phyloP scores from a whole-genome alignment of 2,797 vertebrate genomes.

The Sciurus carolinensis region DNA sequence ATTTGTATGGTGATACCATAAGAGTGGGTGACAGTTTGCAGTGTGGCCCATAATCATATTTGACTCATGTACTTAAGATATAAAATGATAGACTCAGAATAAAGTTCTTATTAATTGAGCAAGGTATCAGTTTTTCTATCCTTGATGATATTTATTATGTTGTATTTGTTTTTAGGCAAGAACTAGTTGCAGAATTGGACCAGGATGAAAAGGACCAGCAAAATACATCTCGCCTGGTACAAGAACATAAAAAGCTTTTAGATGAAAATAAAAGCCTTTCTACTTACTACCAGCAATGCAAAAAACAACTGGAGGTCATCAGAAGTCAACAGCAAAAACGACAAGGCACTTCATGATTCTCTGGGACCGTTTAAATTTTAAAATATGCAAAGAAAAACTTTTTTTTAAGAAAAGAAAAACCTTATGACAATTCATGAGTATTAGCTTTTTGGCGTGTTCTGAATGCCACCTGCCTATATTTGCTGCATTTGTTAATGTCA shows the following conservation, averaged over 20 bases:
- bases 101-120: conserved; percentile 21
- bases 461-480: conserved; percentile 84
- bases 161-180: conserved; percentile 91
- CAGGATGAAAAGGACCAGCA: conserved; percentile 99
- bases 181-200: conserved; percentile 99
- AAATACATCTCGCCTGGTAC: conserved; percentile 98
- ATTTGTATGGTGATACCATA: not conserved
- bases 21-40: not conserved
- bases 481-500: conserved; percentile 88
- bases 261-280: conserved; percentile 99
- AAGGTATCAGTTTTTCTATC: conserved; percentile 3
- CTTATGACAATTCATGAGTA: conserved; percentile 89
- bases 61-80: not conserved
- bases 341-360: conserved; percentile 98
- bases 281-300: conserved; percentile 99
- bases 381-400: conserved; percentile 89
- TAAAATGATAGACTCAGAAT: not conserved
- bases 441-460: conserved; percentile 91
- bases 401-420: conserved; percentile 82
- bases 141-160: conserved; percentile 53
- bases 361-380: conserved; percentile 85
- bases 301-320: conserved; percentile 99
- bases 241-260: conserved; percentile 99
- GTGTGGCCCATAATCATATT: not conserved
- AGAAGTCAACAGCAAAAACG: conserved; percentile 99